A percentile compares a stretch with the other conserved stretches of the same genome.
Conservation (phyloP, 2,797 vertebrate species). For the Octomys mimax region DNA sequence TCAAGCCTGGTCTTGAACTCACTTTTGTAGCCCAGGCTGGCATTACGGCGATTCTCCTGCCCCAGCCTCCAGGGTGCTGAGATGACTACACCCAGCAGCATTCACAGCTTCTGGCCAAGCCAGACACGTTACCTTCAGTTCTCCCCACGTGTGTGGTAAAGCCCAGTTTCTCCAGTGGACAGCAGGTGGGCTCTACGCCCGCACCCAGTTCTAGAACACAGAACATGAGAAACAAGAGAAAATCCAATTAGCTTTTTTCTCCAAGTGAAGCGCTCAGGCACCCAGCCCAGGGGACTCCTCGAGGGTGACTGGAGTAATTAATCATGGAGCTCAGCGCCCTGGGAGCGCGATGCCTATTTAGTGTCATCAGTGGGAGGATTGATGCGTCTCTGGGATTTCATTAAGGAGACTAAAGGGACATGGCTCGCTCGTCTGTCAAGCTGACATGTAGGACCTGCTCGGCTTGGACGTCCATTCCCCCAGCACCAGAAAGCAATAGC, state of each 20-base stretch:
- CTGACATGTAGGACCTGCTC: neutral
- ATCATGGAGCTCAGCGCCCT: neutral
- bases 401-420: constrained; percentile 67
- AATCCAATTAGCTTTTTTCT: constrained; percentile 27
- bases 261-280: constrained; percentile 36
- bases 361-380: constrained; percentile 51
- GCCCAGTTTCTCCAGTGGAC: neutral
- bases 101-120: neutral
- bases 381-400: constrained; percentile 74
- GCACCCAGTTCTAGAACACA: constrained; percentile 66
- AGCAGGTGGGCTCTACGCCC: neutral
- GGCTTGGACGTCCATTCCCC: neutral
- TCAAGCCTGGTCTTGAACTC: neutral
- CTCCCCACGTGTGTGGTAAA: neutral
- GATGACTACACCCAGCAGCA: neutral
- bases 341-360: constrained; percentile 18
- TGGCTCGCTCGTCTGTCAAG: neutral
- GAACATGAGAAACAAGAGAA: constrained; percentile 59
- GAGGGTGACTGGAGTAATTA: constrained; percentile 77
- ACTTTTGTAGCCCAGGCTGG: neutral
- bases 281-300: constrained; percentile 51
- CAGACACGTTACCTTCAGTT: neutral
- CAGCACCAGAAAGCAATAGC: too few relatives aligned
- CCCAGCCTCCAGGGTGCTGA: neutral
- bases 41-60: neutral